These are phyloP conservation scores for Akabosia matsudoensis DNA, from an alignment of 1,140 invertebrate species.

Conservation along the genomic window DNA sequence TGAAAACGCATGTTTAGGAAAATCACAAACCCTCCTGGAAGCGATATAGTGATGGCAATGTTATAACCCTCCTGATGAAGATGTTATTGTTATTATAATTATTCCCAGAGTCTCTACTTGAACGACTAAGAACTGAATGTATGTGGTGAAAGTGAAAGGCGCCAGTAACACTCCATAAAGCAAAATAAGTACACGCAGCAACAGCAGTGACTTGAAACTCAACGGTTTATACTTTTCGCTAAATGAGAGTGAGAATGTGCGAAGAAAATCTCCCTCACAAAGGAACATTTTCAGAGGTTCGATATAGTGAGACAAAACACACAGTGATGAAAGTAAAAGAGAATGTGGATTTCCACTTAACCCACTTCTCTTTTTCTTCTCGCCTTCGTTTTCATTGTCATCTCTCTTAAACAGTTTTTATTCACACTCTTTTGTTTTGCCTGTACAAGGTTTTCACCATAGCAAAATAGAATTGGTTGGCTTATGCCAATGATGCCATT, in stretches of 20 bases:
- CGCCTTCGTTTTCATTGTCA: neutral
- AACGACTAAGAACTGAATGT: neutral
- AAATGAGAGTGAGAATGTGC: neutral
- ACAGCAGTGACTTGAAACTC: neutral
- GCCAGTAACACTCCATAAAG: constrained; percentile 7
- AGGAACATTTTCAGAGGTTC: neutral
- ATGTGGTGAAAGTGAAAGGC: neutral
- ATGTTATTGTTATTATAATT: neutral
- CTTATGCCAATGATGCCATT: neutral
- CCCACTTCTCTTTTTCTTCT: constrained; percentile 11
- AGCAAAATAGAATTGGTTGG: constrained; percentile 1
- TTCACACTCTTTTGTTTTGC: constrained; percentile 3
- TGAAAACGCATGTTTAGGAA: neutral
- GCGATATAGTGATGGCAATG: neutral
- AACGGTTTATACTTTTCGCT: no score
- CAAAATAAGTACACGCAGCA: constrained; percentile 6
- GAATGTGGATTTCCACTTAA: constrained; percentile 22
- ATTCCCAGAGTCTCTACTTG: neutral
- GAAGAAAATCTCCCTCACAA: neutral
- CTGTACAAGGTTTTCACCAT: neutral
- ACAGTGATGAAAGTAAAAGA: neutral
- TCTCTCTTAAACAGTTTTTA: neutral
- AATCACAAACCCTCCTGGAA: neutral
- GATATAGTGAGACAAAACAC: neutral
- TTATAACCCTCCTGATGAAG: neutral